Evolutionary conservation across 2,113 vertebrate species (phyloP).

Genomic region (Nerophis ophidion): DNA sequence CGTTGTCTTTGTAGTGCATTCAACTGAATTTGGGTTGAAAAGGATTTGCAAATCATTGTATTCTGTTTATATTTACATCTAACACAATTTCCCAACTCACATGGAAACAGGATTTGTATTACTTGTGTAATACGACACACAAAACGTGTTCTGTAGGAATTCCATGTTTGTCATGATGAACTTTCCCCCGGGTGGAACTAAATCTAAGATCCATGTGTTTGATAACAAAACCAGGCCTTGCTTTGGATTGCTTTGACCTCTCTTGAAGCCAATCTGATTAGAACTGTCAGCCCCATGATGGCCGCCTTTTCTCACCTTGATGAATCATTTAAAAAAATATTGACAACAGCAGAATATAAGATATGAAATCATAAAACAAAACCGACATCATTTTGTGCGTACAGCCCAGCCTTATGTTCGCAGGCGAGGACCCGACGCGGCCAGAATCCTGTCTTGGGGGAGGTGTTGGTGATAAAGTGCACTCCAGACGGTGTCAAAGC

Average conservation of each 20-base stretch:
- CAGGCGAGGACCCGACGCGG: not conserved
- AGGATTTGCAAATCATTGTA: no score
- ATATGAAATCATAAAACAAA: no score
- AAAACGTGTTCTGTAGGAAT: no score
- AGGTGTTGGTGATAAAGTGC: slow-evolving; percentile 16
- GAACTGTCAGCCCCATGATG: slow-evolving; percentile 22
- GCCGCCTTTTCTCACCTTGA: slow-evolving; percentile 28
- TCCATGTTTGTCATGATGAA: not conserved
- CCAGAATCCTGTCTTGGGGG: slow-evolving; percentile 1
- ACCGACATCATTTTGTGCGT: slow-evolving; percentile 1
- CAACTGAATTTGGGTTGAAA: no score
- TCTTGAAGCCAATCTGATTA: slow-evolving; percentile 24
- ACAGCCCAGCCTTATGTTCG: slow-evolving; percentile 10
- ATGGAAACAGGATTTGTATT: no score
- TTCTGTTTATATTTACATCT: no score
- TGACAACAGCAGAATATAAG: slow-evolving; percentile 4
- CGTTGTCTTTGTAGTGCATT: no score
- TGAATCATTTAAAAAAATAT: slow-evolving; percentile 29
- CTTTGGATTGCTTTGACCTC: slow-evolving; percentile 22
- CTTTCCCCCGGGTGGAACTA: not conserved
- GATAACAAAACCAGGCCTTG: slow-evolving; percentile 13
- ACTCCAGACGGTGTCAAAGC: slow-evolving; percentile 22
- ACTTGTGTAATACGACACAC: no score
- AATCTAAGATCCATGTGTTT: not conserved
- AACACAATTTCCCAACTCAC: no score